These are phyloP conservation scores for Temnothorax longispinosus DNA, from an alignment of 1,140 invertebrate genomes.

Conservation along the genomic window DNA sequence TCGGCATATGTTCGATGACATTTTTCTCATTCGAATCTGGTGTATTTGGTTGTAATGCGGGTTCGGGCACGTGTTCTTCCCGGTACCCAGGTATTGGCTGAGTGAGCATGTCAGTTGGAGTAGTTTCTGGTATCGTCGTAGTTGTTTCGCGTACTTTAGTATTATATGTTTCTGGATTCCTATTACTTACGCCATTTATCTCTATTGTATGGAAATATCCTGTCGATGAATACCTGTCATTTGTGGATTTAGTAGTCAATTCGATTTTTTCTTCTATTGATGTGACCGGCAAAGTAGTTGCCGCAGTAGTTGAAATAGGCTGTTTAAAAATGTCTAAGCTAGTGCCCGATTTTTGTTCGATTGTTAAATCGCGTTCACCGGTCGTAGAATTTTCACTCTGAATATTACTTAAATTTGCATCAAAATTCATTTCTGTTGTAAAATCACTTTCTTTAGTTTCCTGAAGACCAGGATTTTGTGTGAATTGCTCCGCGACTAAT, in stretches of 20 bases:
- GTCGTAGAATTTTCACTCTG: background rate
- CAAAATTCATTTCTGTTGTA: constrained; percentile 29
- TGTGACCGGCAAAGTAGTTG: background rate
- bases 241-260: background rate
- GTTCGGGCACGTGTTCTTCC: background rate
- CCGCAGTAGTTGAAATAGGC: background rate
- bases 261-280: constrained; percentile 11
- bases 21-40: constrained; percentile 74
- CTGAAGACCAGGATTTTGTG: background rate
- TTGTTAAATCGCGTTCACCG: background rate
- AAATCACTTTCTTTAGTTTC: constrained; percentile 4
- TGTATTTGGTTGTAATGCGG: background rate
- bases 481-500: constrained; percentile 2
- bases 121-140: background rate
- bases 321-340: background rate
- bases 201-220: constrained; percentile 43
- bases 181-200: constrained; percentile 33
- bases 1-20: constrained; percentile 72
- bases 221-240: background rate
- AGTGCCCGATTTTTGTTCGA: background rate
- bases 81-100: constrained; percentile 1
- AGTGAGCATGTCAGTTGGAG: background rate
- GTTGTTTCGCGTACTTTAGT: constrained; percentile 22
- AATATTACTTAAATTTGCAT: background rate
- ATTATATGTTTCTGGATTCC: background rate